Evolutionary conservation across 1,140 invertebrate genomes (phyloP), one percentile per base, ranked within the genome.

Genomic region (Ylistrum balloti): DNA sequence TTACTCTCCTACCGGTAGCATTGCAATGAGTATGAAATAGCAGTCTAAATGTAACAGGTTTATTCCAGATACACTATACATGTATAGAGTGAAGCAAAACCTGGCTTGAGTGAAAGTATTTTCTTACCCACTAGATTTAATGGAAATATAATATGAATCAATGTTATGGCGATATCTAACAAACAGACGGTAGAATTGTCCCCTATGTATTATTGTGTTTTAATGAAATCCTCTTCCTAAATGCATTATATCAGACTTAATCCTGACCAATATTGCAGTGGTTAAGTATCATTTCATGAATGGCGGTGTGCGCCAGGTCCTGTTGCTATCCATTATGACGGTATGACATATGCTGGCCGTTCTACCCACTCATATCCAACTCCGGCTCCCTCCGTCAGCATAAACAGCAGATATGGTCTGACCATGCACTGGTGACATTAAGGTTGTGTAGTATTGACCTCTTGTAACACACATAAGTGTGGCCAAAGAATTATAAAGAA

Each of bases 181-280:
- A 5, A 74, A 28, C 9, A 74, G n/a, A 74, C 13, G n/a, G 56
- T 74, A 1, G 5, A n/a, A 74, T n/a, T 28, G 56, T 74, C n/a
- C 56, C 56, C 22, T 74, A 28, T 28, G 56, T 74, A 74, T 74
- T 74, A 74, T 74, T 74, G n/a, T 74, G 56, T 74, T 74, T 74
- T 74, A n/a, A 74, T 74, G 56, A 74, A 74, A n/a, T 28, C 56
- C 56, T 74, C n/a, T 74, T 74, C 28, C 9, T 74, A 74, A n/a
- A 74, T 74, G 9, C 56, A 74, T 74, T 74, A 74, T 28, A 74
- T n/a, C 13, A 28, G 56, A n/a, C n/a, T 74, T n/a, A 74, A n/a
- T 74, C 56, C 22, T 5, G 5, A 74, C 56, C 56, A 28, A 74
- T 28, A 28, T 74, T 1, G 56, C 56, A 9, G 15, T 5, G 3